Percentiles rank a stretch among this genome's conserved stretches.
phyloP scores from a whole-genome alignment of 2,888 invertebrate species.

The Anticlea derivata region DNA sequence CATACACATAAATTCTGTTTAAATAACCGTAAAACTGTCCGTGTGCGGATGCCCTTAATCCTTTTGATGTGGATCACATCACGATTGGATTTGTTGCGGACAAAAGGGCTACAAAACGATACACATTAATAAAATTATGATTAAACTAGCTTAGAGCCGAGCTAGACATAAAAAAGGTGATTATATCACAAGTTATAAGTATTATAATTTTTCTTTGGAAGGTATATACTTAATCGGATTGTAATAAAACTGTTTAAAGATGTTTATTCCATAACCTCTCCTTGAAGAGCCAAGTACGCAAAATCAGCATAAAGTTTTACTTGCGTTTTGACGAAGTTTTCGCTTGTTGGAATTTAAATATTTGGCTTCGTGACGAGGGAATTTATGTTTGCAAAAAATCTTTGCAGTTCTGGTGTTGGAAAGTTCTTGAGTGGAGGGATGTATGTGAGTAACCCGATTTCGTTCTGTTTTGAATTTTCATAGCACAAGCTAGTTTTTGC shows the following conservation, averaged over 20 bases:
- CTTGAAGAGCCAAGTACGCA: slow-evolving; percentile 3
- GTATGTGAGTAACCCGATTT: slow-evolving; percentile 21
- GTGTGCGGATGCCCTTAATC: slow-evolving; percentile 61
- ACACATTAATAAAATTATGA: background rate
- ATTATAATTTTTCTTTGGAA: too few relatives aligned
- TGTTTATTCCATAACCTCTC: background rate
- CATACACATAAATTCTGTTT: slow-evolving; percentile 69
- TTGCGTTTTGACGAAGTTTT: slow-evolving; percentile 27
- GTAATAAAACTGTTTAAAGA: slow-evolving; percentile 3
- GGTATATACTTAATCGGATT: background rate
- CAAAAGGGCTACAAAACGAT: slow-evolving; percentile 18
- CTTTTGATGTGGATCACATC: slow-evolving; percentile 57
- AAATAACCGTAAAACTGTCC: slow-evolving; percentile 69
- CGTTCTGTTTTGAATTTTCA: slow-evolving; percentile 16
- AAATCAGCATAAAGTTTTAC: slow-evolving; percentile 30
- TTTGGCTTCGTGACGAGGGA: slow-evolving; percentile 25
- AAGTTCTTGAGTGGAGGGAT: slow-evolving; percentile 15
- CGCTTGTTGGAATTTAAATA: slow-evolving; percentile 17
- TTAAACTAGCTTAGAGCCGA: too few relatives aligned
- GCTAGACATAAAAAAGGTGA: too few relatives aligned
- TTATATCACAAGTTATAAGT: too few relatives aligned
- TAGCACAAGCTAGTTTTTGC: too few relatives aligned
- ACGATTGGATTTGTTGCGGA: slow-evolving; percentile 47
- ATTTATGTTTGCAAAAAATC: slow-evolving; percentile 31
- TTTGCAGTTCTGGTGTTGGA: slow-evolving; percentile 21